A percentile compares a stretch with the other conserved stretches of the same genome.
phyloP scores from a whole-genome alignment of 1,140 invertebrate species.

The Dreissena polymorpha region DNA sequence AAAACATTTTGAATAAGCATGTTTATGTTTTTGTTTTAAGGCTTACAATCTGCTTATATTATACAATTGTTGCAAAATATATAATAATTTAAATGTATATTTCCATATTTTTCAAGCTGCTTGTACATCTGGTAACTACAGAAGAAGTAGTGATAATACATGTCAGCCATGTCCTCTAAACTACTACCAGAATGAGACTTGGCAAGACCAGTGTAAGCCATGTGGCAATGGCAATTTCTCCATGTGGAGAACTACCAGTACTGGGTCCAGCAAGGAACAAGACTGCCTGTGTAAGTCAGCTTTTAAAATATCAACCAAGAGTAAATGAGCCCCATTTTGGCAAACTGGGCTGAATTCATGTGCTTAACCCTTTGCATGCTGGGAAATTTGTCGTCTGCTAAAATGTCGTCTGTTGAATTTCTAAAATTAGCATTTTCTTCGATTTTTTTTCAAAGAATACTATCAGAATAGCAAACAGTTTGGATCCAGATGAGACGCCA shows the following conservation, averaged over 20 bases:
- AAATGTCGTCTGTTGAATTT: too few species aligned
- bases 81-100: background rate
- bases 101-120: slow-evolving; percentile 61
- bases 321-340: too few species aligned
- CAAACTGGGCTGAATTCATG: too few species aligned
- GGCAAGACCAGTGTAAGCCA: slow-evolving; percentile 53
- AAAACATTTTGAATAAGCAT: too few species aligned
- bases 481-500: too few species aligned
- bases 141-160: slow-evolving; percentile 14
- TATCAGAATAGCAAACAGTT: too few species aligned
- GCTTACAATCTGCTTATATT: background rate
- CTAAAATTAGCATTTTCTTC: too few species aligned
- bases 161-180: slow-evolving; percentile 57
- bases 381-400: too few species aligned
- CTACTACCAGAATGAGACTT: slow-evolving; percentile 55
- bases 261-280: slow-evolving; percentile 33
- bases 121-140: slow-evolving; percentile 56
- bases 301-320: too few species aligned
- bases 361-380: too few species aligned
- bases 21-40: too few species aligned
- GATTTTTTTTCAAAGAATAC: too few species aligned
- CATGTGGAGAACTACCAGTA: slow-evolving; percentile 42
- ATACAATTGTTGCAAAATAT: background rate
- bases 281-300: slow-evolving; percentile 59
- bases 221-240: slow-evolving; percentile 40